Percentiles rank a stretch among this genome's conserved stretches.
Evolutionary conservation across 2,888 invertebrate species (phyloP).

Genomic region (Drosophila kanekoi): DNA sequence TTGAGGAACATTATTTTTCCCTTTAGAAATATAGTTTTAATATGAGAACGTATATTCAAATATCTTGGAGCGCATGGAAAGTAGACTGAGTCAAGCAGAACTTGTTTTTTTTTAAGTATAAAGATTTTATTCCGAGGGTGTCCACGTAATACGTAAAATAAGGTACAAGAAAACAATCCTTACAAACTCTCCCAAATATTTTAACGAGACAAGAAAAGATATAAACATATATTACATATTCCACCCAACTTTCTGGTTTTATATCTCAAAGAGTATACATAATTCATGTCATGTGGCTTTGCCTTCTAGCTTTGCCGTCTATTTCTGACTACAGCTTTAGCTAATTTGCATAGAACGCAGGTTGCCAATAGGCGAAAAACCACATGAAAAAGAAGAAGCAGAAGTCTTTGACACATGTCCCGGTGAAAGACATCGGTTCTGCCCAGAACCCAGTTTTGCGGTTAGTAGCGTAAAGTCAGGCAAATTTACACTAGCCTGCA

Average conservation of each 20-base stretch:
- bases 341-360: slow-evolving; percentile 66
- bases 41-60: slow-evolving; percentile 1
- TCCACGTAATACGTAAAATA: too few species aligned
- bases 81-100: too few species aligned
- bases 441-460: slow-evolving; percentile 33
- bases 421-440: slow-evolving; percentile 50
- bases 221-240: not conserved
- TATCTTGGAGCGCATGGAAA: not conserved
- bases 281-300: slow-evolving; percentile 33
- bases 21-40: not conserved
- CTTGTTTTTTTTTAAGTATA: too few species aligned
- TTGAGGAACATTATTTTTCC: not conserved
- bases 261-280: slow-evolving; percentile 27
- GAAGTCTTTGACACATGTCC: slow-evolving; percentile 75
- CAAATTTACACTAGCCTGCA: slow-evolving; percentile 33
- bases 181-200: not conserved
- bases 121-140: too few species aligned
- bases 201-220: not conserved
- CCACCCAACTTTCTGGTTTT: not conserved
- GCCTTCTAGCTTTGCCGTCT: slow-evolving; percentile 38
- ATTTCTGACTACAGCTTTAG: slow-evolving; percentile 54
- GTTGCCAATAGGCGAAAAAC: slow-evolving; percentile 33
- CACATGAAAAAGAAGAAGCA: slow-evolving; percentile 46
- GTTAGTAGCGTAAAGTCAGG: slow-evolving; percentile 36
- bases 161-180: not conserved